Conservation (phyloP, 1,140 invertebrate genomes). For the Cydia pomonella region DNA sequence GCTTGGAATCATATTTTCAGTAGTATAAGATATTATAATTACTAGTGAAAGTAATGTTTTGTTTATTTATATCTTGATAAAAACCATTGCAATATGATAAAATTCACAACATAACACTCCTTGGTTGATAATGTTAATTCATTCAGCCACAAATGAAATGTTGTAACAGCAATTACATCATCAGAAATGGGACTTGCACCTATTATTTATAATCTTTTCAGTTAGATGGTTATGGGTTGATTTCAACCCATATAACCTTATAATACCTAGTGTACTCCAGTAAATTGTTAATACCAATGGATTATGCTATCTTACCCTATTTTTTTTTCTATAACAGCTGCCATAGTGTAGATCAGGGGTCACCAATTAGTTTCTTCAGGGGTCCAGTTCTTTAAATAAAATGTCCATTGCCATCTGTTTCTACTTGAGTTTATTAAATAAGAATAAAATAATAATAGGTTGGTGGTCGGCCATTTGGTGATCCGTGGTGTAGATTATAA, state of each 20-base stretch:
- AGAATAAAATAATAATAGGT: no score
- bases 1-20: not conserved
- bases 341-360: no score
- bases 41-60: slow-evolving; percentile 6
- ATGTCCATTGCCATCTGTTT: no score
- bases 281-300: not conserved
- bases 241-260: no score
- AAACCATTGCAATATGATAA: slow-evolving; percentile 8
- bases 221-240: not conserved
- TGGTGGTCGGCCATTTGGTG: no score
- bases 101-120: slow-evolving; percentile 16
- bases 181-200: not conserved
- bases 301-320: not conserved
- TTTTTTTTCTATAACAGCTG: no score
- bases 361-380: no score
- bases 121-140: slow-evolving; percentile 22
- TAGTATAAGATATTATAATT: not conserved
- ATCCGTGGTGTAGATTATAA: no score
- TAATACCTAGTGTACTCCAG: not conserved
- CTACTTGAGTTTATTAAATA: no score
- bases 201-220: not conserved
- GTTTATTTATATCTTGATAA: slow-evolving; percentile 25
- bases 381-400: no score
- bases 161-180: not conserved
- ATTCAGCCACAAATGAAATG: not conserved